A percentile compares a stretch with the other conserved stretches of the same genome.
Conservation (phyloP, 2,113 vertebrate genomes). For the Acrocephalus arundinaceus region DNA sequence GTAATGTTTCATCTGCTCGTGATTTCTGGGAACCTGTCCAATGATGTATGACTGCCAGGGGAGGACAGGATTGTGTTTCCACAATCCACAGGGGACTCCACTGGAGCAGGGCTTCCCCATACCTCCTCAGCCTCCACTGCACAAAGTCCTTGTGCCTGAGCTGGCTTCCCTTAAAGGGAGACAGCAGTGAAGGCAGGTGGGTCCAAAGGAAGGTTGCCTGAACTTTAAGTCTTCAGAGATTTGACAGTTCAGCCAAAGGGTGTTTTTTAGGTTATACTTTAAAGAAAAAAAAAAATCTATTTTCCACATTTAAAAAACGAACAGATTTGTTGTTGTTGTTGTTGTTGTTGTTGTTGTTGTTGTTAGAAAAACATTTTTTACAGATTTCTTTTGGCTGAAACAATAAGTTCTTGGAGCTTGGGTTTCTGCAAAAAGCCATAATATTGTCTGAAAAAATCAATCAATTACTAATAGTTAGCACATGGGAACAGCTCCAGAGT, state of each 20-base stretch:
- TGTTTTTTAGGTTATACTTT: not conserved
- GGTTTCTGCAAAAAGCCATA: not conserved
- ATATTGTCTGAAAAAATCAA: not conserved
- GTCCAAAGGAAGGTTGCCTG: not conserved
- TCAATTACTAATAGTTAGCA: not conserved
- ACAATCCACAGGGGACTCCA: not conserved
- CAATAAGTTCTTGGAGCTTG: not conserved
- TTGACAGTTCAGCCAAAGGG: not conserved
- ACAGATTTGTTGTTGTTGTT: not conserved
- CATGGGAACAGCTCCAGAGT: not conserved
- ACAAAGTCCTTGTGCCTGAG: not conserved
- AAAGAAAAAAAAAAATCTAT: not conserved
- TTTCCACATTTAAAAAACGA: not conserved
- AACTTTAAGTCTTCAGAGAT: not conserved
- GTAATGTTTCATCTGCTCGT: not conserved
- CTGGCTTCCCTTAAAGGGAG: not conserved
- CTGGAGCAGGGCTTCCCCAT: not conserved
- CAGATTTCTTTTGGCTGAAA: not conserved
- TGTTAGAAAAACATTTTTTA: not conserved
- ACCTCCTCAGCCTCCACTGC: not conserved
- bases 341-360: not conserved
- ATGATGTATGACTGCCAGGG: not conserved
- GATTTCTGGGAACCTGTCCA: not conserved
- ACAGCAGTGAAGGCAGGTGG: not conserved
- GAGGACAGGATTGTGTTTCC: not conserved